Conservation (phyloP, 2,797 vertebrate species). For the Triplophysa yarkandensis region DNA sequence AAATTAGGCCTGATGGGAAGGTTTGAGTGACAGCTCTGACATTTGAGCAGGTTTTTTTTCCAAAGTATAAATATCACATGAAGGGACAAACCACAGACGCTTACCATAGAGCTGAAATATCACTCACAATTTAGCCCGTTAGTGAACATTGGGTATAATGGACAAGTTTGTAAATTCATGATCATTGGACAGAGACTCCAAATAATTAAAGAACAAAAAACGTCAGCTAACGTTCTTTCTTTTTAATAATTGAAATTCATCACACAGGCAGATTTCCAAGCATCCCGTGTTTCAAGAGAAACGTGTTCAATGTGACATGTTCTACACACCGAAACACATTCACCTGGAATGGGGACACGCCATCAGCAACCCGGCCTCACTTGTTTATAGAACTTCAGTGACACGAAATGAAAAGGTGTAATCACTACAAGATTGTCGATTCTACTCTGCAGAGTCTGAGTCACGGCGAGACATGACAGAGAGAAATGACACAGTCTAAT, state of each 20-base stretch:
- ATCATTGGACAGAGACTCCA: slow-evolving; percentile 8
- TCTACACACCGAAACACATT: slow-evolving; percentile 10
- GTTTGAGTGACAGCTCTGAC: slow-evolving; percentile 76
- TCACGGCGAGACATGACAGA: slow-evolving; percentile 20
- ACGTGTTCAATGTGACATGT: neutral
- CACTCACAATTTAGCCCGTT: slow-evolving; percentile 23
- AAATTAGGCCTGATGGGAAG: slow-evolving; percentile 63
- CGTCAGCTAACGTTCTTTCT: neutral
- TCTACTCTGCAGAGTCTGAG: slow-evolving; percentile 33
- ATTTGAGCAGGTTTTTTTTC: slow-evolving; percentile 74
- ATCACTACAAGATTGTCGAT: slow-evolving; percentile 42
- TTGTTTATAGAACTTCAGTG: slow-evolving; percentile 31
- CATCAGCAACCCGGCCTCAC: neutral
- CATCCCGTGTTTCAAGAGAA: neutral
- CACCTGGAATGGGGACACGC: slow-evolving; percentile 52
- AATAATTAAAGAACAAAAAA: slow-evolving; percentile 26
- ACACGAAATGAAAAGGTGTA: slow-evolving; percentile 33
- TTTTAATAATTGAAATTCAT: slow-evolving; percentile 56
- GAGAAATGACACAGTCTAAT: slow-evolving; percentile 50
- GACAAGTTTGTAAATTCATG: slow-evolving; percentile 43
- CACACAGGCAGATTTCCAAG: slow-evolving; percentile 55
- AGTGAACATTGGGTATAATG: slow-evolving; percentile 12
- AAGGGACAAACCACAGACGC: slow-evolving; percentile 34
- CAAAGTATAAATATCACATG: slow-evolving; percentile 69
- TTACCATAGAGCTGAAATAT: slow-evolving; percentile 10